Base-by-base conservation (phyloP, 1,140 invertebrate genomes). In the Eufriesea mexicana region DNA sequence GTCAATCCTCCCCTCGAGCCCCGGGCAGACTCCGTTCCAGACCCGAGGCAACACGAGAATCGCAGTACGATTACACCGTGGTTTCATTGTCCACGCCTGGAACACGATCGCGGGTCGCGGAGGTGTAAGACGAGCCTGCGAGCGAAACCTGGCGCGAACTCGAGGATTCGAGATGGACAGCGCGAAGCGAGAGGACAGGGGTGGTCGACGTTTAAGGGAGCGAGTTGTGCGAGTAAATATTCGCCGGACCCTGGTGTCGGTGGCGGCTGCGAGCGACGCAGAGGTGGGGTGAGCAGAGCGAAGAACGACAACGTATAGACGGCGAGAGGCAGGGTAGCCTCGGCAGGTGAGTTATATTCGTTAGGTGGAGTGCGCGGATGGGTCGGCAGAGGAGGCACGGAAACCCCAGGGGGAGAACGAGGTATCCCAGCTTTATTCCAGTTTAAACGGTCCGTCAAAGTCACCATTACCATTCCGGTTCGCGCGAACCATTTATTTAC, bases 391-490 rank as follows among this genome's bases (percentile, higher is more conserved):
- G 64, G 86, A 59, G 62, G 77, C 72, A 59, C 57, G 68, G 78
- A 82, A 84, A 85, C 86, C 85, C 83, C 85, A 85, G 88, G 86
- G 86, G 88, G 85, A 86, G 84, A 91, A 89, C 88, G 89, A 86
- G 86, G 89, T 90, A 90, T 89, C 90, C 89, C 84, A 76, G 91
- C 91, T 92, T 92, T 92, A 94, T 94, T 93, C 92, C 92, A 93
- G 91, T 93, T 94, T 94, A 93, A 93, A 93, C 92, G 92, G 93
- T 93, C 92, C 91, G 92, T 94, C 93, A 93, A 93, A 93, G 93
- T 94, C 93, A 93, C 89, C 92, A 94, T 94, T 94, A 94, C 92
- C 93, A 94, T 93, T 93, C 92, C 90, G 90, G 91, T 93, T 91
- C 91, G 92, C 92, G 92, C 93, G 92, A 93, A 92, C 90, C 91